Base-by-base conservation (phyloP, 2,113 vertebrate genomes). In the Rhinopomastus cyanomelas region DNA sequence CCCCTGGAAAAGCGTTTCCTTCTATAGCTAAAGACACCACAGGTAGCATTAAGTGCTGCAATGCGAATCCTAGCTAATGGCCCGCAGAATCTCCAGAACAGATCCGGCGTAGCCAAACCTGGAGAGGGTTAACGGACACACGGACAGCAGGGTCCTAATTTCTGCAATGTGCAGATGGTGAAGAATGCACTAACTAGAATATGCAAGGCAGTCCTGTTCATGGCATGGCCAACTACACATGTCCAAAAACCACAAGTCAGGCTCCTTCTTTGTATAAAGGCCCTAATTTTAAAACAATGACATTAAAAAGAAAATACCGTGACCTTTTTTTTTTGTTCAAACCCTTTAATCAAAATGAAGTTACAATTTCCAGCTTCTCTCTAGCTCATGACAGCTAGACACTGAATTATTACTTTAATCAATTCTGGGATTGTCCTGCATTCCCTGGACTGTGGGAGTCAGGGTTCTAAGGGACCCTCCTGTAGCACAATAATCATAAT, bases 401-500 rank as follows among this genome's bases (percentile, higher is more conserved):
- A 72, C 36, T 79, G 78, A 96, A 79, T 93, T 71, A 91, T 27
- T 64, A 52, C 65, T 83, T 68, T 68, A 81, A 61, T 71, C 44
- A 64, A 1, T 74, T 68, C 48, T 87, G 34, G 22, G 34, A 59
- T 85, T 89, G 46, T 69, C 53, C n/a, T 62, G 16, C 30, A 17
- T 34, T 80, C 42, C 8, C 34, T 39, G 53, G n/a, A 9, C 53
- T 89, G 56, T 87, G 82, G 56, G 66, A 80, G 16, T 55, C 27
- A 32, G 73, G 74, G 72, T 39, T 67, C n/a, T 52, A 16, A 79
- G 67, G 69, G 85, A 66, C 80, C 51, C 86, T 71, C 68, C 36
- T 39, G 85, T 66, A 77, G 48, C 21, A 30, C n/a, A 34, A 49
- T 12, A 77, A 73, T 71, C 69, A 48, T 37, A 85, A 37, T 73